Percentiles rank a stretch among this genome's conserved stretches.
phyloP scores from a whole-genome alignment of 1,140 invertebrate species.

The Yoshiicerus persimilis region DNA sequence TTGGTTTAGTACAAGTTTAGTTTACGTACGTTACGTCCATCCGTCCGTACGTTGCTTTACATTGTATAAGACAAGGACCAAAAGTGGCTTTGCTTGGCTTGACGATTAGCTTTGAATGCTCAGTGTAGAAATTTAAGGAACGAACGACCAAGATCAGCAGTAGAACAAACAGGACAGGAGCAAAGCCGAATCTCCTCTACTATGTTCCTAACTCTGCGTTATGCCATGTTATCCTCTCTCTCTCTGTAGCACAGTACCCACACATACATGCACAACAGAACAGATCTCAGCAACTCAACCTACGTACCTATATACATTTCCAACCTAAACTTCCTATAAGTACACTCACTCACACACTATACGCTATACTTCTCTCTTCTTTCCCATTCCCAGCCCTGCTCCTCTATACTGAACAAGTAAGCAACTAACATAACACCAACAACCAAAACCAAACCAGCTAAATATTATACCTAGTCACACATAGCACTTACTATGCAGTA shows the following conservation, averaged over 20 bases:
- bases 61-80: conserved; percentile 12
- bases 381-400: neutral
- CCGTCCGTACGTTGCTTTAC: neutral
- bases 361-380: no score
- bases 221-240: neutral
- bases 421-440: no score
- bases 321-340: neutral
- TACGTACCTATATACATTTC: neutral
- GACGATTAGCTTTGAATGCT: conserved; percentile 20
- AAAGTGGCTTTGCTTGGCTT: conserved; percentile 21
- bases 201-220: neutral
- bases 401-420: no score
- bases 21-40: neutral
- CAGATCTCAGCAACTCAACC: neutral
- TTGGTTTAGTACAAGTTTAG: neutral
- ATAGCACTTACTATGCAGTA: neutral
- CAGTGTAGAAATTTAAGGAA: neutral
- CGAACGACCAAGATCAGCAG: neutral
- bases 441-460: neutral
- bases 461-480: neutral
- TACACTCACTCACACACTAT: neutral
- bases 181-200: conserved; percentile 16
- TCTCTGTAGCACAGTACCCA: neutral
- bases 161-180: conserved; percentile 21
- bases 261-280: neutral